Conservation (phyloP, 2,888 invertebrate genomes). For the Epinotia nisella region DNA sequence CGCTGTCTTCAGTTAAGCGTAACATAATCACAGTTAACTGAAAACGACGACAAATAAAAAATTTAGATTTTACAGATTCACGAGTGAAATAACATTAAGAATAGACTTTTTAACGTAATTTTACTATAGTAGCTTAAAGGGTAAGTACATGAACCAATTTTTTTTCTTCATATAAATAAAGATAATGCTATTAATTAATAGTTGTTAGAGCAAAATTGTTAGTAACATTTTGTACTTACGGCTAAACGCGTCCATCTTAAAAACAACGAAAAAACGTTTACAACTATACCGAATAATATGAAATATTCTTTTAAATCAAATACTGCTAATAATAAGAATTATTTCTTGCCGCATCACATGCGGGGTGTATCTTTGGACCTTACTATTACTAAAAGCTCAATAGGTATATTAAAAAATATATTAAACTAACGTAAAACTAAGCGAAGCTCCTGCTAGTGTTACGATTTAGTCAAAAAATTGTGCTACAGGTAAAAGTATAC, state of each 20-base stretch:
- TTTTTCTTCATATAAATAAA: conserved; percentile 57
- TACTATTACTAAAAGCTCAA: conserved; percentile 73
- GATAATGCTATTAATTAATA: conserved; percentile 58
- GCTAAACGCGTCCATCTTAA: conserved; percentile 68
- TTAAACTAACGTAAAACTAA: conserved; percentile 70
- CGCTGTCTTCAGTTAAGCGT: conserved; percentile 17
- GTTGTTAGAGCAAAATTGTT: conserved; percentile 71
- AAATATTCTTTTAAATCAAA: conserved; percentile 63
- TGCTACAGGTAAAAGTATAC: conserved; percentile 62
- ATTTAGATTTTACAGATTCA: conserved; percentile 63
- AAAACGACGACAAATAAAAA: conserved; percentile 49
- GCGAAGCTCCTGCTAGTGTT: conserved; percentile 67
- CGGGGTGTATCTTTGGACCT: conserved; percentile 78
- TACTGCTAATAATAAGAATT: conserved; percentile 69
- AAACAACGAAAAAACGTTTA: conserved; percentile 61
- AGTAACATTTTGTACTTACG: conserved; percentile 79
- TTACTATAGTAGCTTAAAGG: conserved; percentile 60
- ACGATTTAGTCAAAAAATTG: conserved; percentile 70
- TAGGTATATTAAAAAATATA: conserved; percentile 56
- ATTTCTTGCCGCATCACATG: conserved; percentile 68
- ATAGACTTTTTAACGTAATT: conserved; percentile 57
- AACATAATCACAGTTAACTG: conserved; percentile 15
- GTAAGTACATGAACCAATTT: conserved; percentile 82
- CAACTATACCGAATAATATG: conserved; percentile 55
- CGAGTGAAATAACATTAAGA: conserved; percentile 57